Conservation (phyloP, 2,888 invertebrate species). For the Tetramorium bicarinatum region DNA sequence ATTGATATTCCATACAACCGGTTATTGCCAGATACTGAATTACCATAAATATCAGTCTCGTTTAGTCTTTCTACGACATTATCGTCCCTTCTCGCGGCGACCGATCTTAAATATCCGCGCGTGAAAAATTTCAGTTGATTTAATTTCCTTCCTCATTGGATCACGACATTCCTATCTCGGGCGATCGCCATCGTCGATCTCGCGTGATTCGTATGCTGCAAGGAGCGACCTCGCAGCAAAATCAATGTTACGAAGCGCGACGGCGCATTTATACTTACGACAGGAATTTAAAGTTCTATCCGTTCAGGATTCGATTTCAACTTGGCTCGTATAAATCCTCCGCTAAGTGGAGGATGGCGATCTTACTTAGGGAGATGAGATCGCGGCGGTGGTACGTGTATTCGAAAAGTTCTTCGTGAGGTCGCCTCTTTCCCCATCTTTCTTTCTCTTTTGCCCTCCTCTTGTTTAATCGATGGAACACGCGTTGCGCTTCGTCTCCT, state of each 20-base stretch:
- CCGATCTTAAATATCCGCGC: slow-evolving; percentile 8
- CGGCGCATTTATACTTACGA: slow-evolving; percentile 67
- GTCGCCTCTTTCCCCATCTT: neutral
- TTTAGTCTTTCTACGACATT: slow-evolving; percentile 10
- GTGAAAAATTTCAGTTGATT: slow-evolving; percentile 11
- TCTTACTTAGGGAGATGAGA: slow-evolving; percentile 72
- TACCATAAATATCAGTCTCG: slow-evolving; percentile 35
- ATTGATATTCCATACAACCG: slow-evolving; percentile 35
- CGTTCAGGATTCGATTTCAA: slow-evolving; percentile 75
- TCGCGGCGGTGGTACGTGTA: slow-evolving; percentile 51
- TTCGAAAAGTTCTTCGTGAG: slow-evolving; percentile 64
- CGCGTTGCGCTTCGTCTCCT: slow-evolving; percentile 33
- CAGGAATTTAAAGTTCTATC: slow-evolving; percentile 72
- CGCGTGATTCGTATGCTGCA: slow-evolving; percentile 41
- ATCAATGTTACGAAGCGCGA: slow-evolving; percentile 38
- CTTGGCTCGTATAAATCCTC: slow-evolving; percentile 74
- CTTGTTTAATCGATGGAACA: slow-evolving; percentile 68
- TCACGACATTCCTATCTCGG: slow-evolving; percentile 48
- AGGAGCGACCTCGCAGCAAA: slow-evolving; percentile 10
- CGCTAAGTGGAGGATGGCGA: slow-evolving; percentile 70
- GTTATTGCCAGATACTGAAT: slow-evolving; percentile 24
- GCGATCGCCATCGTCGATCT: slow-evolving; percentile 65
- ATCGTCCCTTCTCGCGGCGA: neutral
- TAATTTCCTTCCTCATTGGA: slow-evolving; percentile 20
- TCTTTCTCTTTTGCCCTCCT: neutral